These are phyloP conservation scores for Ornithorhynchus anatinus DNA, from an alignment of 2,113 vertebrate genomes.

Conservation along the genomic window DNA sequence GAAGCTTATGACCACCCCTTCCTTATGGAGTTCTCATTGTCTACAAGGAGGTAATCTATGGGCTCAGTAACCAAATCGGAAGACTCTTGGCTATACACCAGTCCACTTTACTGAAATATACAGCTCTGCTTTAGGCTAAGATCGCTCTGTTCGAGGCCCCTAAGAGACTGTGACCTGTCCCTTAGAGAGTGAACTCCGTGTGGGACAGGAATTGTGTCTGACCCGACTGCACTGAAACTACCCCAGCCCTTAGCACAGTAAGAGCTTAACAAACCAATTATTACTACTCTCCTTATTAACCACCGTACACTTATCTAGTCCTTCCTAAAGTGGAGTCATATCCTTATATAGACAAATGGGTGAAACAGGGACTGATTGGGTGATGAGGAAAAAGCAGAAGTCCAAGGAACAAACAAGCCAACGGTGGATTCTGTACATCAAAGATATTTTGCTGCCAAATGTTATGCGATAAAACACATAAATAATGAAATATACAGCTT, in stretches of 20 bases:
- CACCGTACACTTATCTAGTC: no score
- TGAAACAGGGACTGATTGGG: not conserved
- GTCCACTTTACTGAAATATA: slow-evolving; percentile 23
- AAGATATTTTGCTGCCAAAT: not conserved
- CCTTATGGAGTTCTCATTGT: slow-evolving; percentile 44
- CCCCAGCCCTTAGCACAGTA: no score
- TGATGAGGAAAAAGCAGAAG: not conserved
- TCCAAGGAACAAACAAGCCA: not conserved
- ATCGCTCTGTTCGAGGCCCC: no score
- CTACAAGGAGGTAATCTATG: slow-evolving; percentile 42
- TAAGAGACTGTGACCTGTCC: no score
- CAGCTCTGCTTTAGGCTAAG: slow-evolving; percentile 12
- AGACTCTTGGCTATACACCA: no score
- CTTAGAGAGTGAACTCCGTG: no score
- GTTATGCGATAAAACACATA: not conserved
- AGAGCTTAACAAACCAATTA: no score
- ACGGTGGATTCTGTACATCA: not conserved
- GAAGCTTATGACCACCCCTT: slow-evolving; percentile 48
- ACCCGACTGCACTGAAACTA: no score
- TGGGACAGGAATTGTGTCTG: no score
- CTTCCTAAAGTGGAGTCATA: no score
- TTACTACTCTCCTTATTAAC: no score
- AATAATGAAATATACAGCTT: not conserved
- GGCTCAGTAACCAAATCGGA: slow-evolving; percentile 54
- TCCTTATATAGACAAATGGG: no score